A percentile compares a stretch with the other conserved stretches of the same genome.
phyloP scores from a whole-genome alignment of 1,140 invertebrate species.

The Muscidifurax raptorellus region DNA sequence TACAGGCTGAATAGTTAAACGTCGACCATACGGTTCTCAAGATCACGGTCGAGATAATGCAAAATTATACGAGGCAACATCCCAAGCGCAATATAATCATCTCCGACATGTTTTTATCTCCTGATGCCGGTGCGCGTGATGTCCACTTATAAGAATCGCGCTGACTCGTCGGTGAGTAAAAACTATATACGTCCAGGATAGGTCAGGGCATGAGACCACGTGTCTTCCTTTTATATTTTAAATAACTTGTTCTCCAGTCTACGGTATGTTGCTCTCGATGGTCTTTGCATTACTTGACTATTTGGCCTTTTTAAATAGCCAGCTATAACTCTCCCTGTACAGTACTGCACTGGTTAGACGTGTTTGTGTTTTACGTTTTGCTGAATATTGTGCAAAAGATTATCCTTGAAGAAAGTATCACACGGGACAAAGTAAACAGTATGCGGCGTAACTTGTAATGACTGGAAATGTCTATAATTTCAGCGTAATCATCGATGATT shows the following conservation, averaged over 20 bases:
- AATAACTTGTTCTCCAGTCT: conserved; percentile 8
- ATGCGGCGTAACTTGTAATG: neutral
- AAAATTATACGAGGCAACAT: conserved; percentile 6
- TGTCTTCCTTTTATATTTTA: neutral
- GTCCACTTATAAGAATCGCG: too few species aligned
- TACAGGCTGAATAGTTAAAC: neutral
- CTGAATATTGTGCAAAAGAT: conserved; percentile 1
- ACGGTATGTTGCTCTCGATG: neutral
- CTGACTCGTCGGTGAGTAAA: neutral
- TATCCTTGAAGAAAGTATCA: neutral
- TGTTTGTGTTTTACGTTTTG: conserved; percentile 16
- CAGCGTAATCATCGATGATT: neutral
- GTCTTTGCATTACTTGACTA: neutral
- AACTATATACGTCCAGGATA: neutral
- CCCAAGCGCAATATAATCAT: conserved; percentile 15
- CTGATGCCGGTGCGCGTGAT: neutral
- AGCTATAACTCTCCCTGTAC: too few species aligned
- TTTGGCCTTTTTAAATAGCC: neutral
- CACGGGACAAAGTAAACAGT: neutral
- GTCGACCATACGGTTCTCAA: neutral
- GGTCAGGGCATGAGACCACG: neutral
- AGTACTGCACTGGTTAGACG: conserved; percentile 26
- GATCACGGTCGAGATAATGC: conserved; percentile 20
- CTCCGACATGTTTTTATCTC: neutral
- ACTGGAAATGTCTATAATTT: neutral